Evolutionary conservation across 2,797 vertebrate genomes (phyloP).

Genomic region (Cryptoprocta ferox): DNA sequence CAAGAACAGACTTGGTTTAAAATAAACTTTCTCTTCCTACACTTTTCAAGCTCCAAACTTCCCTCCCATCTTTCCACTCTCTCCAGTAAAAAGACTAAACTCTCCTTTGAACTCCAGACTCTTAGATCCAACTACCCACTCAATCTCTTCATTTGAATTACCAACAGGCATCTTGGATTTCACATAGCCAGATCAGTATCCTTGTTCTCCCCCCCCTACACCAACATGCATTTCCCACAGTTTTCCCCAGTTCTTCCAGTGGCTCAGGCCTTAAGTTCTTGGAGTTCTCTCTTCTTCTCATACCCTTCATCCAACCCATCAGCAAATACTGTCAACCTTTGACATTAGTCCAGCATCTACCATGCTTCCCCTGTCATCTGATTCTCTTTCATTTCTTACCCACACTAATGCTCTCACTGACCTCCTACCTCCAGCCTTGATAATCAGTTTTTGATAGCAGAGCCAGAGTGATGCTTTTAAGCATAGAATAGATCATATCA

Average conservation of each 20-base stretch:
- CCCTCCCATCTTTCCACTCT: not conserved
- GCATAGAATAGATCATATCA: not conserved
- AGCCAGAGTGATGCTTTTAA: not conserved
- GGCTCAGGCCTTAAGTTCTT: not conserved
- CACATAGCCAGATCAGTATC: not conserved
- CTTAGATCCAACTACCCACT: not conserved
- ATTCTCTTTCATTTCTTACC: not conserved
- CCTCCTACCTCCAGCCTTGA: not conserved
- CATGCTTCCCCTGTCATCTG: not conserved
- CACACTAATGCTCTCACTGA: not conserved
- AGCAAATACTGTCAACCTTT: not conserved
- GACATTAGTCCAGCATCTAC: too few relatives aligned
- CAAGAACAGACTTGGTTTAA: not conserved
- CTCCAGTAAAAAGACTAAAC: not conserved
- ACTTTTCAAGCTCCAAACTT: not conserved
- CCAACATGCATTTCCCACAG: not conserved
- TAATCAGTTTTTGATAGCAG: not conserved
- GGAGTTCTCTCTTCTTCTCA: not conserved
- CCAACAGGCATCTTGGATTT: not conserved
- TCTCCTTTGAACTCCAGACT: not conserved
- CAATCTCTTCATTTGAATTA: not conserved
- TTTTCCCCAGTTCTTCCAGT: not conserved
- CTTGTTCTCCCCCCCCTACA: not conserved
- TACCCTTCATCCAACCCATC: not conserved
- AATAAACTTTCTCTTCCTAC: not conserved